Percentiles rank a stretch among this genome's conserved stretches.
Conservation (phyloP, 2,113 vertebrate species). For the Dromas ardeola region DNA sequence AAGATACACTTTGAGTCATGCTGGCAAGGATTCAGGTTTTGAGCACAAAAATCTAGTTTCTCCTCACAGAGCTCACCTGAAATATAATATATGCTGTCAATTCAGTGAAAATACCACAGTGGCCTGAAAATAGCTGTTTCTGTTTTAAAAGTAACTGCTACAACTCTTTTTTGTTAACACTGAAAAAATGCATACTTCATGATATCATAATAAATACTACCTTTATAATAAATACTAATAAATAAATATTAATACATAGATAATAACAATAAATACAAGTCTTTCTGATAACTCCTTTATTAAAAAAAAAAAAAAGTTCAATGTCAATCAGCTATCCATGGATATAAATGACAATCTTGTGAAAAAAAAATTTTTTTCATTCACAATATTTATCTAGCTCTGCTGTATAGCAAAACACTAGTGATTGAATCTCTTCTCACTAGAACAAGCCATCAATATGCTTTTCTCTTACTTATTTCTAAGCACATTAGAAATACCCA, state of each 20-base stretch:
- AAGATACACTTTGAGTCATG: constrained; percentile 96
- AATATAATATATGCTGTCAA: constrained; percentile 52
- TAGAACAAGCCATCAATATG: background rate
- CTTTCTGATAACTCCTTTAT: background rate
- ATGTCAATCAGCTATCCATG: background rate
- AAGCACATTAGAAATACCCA: background rate
- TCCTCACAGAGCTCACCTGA: constrained; percentile 95
- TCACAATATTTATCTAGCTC: background rate
- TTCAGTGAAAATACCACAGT: background rate
- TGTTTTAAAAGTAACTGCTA: background rate
- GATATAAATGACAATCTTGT: background rate
- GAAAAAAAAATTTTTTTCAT: background rate
- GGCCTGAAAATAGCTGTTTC: background rate
- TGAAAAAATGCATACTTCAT: background rate
- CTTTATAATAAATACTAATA: background rate
- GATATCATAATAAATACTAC: background rate
- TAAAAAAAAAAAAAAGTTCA: background rate
- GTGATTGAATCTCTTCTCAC: background rate
- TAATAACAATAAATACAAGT: background rate
- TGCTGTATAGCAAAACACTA: background rate
- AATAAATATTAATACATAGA: background rate
- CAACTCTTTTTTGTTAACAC: background rate
- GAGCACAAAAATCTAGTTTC: constrained; percentile 94
- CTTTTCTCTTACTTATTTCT: background rate
- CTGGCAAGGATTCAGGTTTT: constrained; percentile 93